Evolutionary conservation across 2,888 invertebrate genomes (phyloP), one percentile per base, ranked within the genome.

Genomic region (Auanema sp.): DNA sequence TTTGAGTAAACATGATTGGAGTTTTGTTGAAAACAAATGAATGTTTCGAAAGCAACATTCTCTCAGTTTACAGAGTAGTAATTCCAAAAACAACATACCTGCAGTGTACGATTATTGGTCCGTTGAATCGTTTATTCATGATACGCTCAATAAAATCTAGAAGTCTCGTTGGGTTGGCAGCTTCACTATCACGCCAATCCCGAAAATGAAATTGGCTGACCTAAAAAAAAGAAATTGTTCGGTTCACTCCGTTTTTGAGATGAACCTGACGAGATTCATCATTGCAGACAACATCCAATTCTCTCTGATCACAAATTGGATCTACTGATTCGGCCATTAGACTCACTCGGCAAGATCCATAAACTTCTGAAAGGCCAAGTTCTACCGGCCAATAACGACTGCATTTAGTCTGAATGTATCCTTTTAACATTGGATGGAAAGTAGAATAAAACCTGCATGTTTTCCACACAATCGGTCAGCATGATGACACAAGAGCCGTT

Each of bases 21-120:
- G 8, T 33, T 33, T 33, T 33, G 33, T 33, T 33, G 8, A 33
- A 33, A 33, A 33, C 33, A 33, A 3, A 5, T 33, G 33, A 3
- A 33, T 33, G 33, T 8, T 33, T 33, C 8, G 33, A 33, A 33
- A 33, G 33, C 3, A 33, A 33, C 33, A 21, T 12, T n/a, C 47
- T 47, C 47, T 16, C 10, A 47, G 47, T 18, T 16, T 47, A 18
- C 47, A 47, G 16, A 47, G 18, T 18, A 52, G 52, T 6, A 52
- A 16, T 52, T n/a, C 33, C 4, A 11, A 52, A 23, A n/a, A 25
- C 25, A 52, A 18, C 18, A n/a, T 55, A 74, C 74, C 74, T 74
- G 75, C 80, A 80, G 58, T 80, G 80, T 11, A 80, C 80, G 43
- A 80, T 66, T 55, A 80, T 58, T n/a, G 80, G 80, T 43, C 61